phyloP scores from a whole-genome alignment of 1,140 invertebrate genomes.

The Anthonomus grandis region DNA sequence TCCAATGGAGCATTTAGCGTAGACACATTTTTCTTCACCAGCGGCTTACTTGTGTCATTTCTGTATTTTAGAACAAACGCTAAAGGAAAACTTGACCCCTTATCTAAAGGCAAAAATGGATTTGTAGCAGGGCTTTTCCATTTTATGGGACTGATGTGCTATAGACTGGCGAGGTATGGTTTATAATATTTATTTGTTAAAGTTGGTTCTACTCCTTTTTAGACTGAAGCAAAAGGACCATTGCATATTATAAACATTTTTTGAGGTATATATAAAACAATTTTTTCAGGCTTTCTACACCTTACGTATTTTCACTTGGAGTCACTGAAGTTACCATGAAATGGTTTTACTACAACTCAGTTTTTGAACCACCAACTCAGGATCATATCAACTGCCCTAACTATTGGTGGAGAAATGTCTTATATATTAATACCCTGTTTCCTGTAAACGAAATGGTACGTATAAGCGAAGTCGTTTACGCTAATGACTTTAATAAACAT shows the following conservation, averaged over 20 bases:
- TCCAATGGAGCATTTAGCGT: constrained; percentile 86
- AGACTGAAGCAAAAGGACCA: background rate
- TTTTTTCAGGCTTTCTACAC: constrained; percentile 67
- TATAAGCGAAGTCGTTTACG: background rate
- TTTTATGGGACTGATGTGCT: constrained; percentile 74
- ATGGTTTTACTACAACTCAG: constrained; percentile 74
- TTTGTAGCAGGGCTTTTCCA: constrained; percentile 67
- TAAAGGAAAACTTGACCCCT: constrained; percentile 71
- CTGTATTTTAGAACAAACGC: constrained; percentile 80
- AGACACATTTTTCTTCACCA: constrained; percentile 89
- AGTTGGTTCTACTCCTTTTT: no score
- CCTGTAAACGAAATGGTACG: constrained; percentile 80
- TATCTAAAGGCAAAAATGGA: constrained; percentile 68
- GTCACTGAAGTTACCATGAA: constrained; percentile 76
- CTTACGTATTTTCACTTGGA: constrained; percentile 80
- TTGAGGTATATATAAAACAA: background rate
- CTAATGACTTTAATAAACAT: constrained; percentile 3
- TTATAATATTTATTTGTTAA: no score
- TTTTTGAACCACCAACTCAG: constrained; percentile 75
- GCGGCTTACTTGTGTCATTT: constrained; percentile 76
- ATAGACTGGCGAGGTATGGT: constrained; percentile 67
- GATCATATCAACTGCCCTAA: constrained; percentile 78
- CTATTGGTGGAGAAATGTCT: constrained; percentile 82
- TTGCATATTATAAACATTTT: background rate
- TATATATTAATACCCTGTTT: constrained; percentile 81